These are phyloP conservation scores for Eudyptes chrysolophus DNA, from an alignment of 2,113 vertebrate genomes.

Conservation along the genomic window DNA sequence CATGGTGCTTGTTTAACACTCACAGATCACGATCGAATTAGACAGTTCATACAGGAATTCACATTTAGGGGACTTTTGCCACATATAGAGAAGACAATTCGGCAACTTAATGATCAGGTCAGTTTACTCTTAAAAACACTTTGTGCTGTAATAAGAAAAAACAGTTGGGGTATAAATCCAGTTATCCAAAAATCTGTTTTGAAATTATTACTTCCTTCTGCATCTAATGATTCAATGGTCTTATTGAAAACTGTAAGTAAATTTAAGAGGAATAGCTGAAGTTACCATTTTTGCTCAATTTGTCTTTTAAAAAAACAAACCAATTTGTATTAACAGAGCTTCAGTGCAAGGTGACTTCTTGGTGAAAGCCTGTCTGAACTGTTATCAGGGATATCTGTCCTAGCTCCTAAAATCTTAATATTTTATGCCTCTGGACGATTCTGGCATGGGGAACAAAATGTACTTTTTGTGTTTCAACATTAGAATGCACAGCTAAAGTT, in stretches of 20 bases:
- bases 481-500: not conserved
- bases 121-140: not conserved
- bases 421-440: rapidly evolving
- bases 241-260: not conserved
- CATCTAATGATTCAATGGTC: not conserved
- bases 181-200: not conserved
- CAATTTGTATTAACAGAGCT: not conserved
- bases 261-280: not conserved
- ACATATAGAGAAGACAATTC: slow-evolving; percentile 96
- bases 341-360: not conserved
- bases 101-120: slow-evolving; percentile 98
- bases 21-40: slow-evolving; percentile 93
- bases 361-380: not conserved
- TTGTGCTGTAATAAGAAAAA: not conserved
- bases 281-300: not conserved
- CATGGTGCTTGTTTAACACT: slow-evolving; percentile 91
- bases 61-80: slow-evolving; percentile 95
- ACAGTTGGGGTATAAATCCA: not conserved
- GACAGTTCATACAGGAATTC: slow-evolving; percentile 97
- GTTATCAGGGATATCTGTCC: not conserved
- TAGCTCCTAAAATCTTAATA: not conserved
- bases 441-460: not conserved
- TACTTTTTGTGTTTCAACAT: not conserved
- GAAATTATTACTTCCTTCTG: not conserved
- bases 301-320: not conserved